Conservation (phyloP, 2,113 vertebrate genomes). For the Pelecanoides urinatrix region DNA sequence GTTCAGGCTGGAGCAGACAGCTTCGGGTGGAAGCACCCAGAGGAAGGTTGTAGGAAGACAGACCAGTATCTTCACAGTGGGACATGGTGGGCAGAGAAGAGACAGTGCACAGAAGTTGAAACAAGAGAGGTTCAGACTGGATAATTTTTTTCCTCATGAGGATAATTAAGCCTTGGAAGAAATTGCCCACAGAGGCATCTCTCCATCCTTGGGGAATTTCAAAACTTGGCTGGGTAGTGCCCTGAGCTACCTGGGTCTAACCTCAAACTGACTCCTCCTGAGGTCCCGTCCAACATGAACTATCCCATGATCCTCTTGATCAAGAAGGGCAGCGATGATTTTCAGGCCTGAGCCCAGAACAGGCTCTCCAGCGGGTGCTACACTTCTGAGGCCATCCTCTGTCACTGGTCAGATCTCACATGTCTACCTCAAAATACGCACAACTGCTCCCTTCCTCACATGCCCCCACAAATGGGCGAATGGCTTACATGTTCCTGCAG, state of each 20-base stretch:
- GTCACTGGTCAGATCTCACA: neutral
- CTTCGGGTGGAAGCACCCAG: neutral
- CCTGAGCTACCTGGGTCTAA: neutral
- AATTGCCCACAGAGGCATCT: neutral
- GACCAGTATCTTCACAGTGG: neutral
- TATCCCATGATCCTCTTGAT: neutral
- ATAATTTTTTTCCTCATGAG: neutral
- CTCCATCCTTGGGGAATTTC: neutral
- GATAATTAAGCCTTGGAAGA: neutral
- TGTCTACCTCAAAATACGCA: neutral
- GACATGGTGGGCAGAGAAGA: neutral
- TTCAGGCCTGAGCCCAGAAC: neutral
- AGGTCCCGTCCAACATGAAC: neutral
- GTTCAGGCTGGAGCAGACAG: neutral
- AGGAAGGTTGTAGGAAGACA: neutral
- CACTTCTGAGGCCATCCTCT: neutral
- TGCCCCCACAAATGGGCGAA: accelerated
- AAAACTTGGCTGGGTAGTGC: neutral
- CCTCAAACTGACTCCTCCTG: neutral
- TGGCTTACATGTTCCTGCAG: accelerated
- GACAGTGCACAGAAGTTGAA: neutral
- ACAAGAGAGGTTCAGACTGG: neutral
- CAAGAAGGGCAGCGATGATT: neutral
- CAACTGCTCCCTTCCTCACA: neutral
- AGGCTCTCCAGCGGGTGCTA: neutral